Percentiles rank a stretch among this genome's conserved stretches.
Evolutionary conservation across 2,113 vertebrate genomes (phyloP).

Genomic region (Chloropsis cyanopogon): DNA sequence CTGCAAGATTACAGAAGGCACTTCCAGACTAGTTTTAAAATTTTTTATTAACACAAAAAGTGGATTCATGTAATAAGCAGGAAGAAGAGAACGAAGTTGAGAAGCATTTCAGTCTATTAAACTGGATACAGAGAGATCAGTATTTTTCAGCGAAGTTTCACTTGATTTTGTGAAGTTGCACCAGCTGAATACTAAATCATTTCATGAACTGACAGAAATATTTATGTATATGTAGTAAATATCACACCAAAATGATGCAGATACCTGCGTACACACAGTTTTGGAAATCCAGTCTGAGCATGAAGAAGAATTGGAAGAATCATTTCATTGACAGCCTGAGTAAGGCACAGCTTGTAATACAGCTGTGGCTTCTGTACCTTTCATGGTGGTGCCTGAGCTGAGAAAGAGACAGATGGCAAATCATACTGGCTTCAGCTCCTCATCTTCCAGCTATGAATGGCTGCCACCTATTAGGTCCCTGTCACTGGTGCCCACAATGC

Average conservation of each 20-base stretch:
- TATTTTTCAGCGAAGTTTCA: neutral
- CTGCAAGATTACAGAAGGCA: neutral
- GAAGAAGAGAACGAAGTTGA: accelerated
- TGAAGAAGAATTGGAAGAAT: neutral
- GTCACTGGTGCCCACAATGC: neutral
- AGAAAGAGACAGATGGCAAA: neutral
- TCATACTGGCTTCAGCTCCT: neutral
- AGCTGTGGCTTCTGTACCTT: neutral
- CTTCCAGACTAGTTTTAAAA: neutral
- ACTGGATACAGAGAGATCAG: accelerated
- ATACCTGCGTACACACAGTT: neutral
- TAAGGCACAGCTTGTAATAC: neutral
- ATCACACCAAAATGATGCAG: neutral
- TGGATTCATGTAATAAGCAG: neutral
- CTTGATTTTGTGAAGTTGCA: neutral
- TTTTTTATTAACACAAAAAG: neutral
- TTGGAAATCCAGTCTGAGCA: neutral
- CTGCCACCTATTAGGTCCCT: neutral
- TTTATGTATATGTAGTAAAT: neutral
- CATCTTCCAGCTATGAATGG: neutral
- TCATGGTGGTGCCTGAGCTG: neutral
- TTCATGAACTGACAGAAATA: neutral
- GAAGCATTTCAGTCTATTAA: neutral
- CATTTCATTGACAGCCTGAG: neutral
- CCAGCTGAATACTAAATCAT: neutral